phyloP scores from a whole-genome alignment of 2,113 vertebrate species.

The Ceyx melanurus region DNA sequence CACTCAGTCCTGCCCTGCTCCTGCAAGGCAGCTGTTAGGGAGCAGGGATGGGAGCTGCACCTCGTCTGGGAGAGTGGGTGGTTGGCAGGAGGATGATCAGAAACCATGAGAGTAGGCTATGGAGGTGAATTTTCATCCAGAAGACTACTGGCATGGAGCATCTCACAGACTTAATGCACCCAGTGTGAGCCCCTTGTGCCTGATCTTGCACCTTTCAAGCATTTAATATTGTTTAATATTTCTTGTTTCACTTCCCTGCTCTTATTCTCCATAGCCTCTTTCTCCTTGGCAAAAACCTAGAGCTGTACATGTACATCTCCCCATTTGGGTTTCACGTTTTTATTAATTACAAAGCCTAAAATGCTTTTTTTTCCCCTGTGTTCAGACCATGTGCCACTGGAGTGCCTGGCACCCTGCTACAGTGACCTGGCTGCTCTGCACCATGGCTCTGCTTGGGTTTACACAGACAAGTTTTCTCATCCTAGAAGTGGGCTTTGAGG shows the following conservation, averaged over 20 bases:
- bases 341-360: neutral
- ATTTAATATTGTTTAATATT: neutral
- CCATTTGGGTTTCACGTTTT: neutral
- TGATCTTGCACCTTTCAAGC: accelerated
- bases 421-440: neutral
- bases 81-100: neutral
- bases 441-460: neutral
- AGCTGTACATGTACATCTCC: neutral
- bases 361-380: neutral
- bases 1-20: neutral
- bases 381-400: neutral
- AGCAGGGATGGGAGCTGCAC: neutral
- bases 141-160: neutral
- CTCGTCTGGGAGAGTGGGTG: accelerated
- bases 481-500: neutral
- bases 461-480: neutral
- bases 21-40: neutral
- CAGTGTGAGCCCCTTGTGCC: neutral
- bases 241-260: neutral
- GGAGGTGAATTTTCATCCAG: neutral
- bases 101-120: neutral
- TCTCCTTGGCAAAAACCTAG: neutral
- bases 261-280: neutral
- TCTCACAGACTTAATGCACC: neutral
- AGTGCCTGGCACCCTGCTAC: neutral